Percentiles rank a stretch among this genome's conserved stretches.
These are phyloP conservation scores for Reticulitermes lucifugus DNA, from an alignment of 2,888 invertebrate genomes.

Conservation along the genomic window DNA sequence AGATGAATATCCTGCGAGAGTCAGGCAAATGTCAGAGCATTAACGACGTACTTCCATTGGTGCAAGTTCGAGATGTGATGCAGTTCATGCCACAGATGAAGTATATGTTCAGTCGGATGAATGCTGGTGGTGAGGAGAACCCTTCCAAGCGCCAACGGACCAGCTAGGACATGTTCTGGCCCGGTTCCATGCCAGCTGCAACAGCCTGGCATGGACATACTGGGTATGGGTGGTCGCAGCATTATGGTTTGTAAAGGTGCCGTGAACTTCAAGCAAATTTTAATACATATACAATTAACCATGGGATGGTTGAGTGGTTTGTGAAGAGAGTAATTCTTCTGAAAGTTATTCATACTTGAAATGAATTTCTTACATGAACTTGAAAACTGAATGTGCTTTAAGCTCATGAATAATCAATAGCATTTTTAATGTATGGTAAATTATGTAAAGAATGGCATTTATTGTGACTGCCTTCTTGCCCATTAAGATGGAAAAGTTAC, in stretches of 20 bases:
- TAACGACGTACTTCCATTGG: slow-evolving; percentile 80
- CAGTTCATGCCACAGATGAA: slow-evolving; percentile 89
- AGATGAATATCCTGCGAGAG: slow-evolving; percentile 81
- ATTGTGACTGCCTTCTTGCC: too few species aligned
- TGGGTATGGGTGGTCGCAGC: slow-evolving; percentile 48
- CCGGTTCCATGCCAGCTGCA: slow-evolving; percentile 41
- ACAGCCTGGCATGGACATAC: slow-evolving; percentile 32
- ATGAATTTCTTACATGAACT: neutral
- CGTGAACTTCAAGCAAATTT: slow-evolving; percentile 8
- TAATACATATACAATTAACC: neutral
- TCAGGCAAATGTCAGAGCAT: slow-evolving; percentile 78
- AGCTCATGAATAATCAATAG: neutral
- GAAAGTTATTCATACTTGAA: slow-evolving; percentile 3
- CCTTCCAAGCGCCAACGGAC: slow-evolving; percentile 68
- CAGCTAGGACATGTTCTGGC: slow-evolving; percentile 67
- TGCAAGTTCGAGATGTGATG: slow-evolving; percentile 86
- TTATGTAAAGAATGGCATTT: too few species aligned
- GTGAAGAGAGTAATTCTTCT: slow-evolving; percentile 4
- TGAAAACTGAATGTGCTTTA: neutral
- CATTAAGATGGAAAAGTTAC: too few species aligned
- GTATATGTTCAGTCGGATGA: slow-evolving; percentile 78
- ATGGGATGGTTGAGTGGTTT: slow-evolving; percentile 3
- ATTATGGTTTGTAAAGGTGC: slow-evolving; percentile 45
- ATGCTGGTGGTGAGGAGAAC: slow-evolving; percentile 61
- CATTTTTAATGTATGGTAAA: too few species aligned